Percentiles rank a stretch among this genome's conserved stretches.
These are phyloP conservation scores for Apostichopus japonicus DNA, from an alignment of 35 echinoderm and acorn worm species.

Conservation along the genomic window DNA sequence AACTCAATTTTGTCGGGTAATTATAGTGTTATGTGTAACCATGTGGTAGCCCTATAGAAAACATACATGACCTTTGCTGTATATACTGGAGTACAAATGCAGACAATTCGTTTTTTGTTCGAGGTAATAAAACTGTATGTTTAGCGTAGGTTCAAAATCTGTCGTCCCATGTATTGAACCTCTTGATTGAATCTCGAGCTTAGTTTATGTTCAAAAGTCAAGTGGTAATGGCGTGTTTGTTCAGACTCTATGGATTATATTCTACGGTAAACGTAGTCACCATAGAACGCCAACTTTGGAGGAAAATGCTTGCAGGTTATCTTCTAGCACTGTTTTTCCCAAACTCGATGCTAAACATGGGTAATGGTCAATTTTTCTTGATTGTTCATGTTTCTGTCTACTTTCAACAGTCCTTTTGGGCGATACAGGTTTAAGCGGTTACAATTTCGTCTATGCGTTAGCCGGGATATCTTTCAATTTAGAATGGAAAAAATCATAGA, in stretches of 20 bases:
- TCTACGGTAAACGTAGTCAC: not conserved
- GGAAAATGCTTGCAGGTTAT: not conserved
- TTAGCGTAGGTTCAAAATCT: no score
- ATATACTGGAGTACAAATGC: no score
- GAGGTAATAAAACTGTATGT: no score
- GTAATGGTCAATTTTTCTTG: no score
- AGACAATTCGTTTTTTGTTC: no score
- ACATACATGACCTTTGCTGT: no score
- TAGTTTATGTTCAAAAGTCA: not conserved
- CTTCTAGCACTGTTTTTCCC: not conserved
- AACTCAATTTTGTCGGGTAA: no score
- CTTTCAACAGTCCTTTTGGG: conserved; percentile 61
- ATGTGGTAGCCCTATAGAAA: no score
- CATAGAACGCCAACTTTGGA: not conserved
- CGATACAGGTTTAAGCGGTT: conserved; percentile 33
- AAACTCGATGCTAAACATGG: not conserved
- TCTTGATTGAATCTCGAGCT: not conserved
- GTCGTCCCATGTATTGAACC: no score
- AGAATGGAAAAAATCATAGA: conserved; percentile 58
- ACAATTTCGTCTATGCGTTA: conserved; percentile 59
- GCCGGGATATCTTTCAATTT: conserved; percentile 68
- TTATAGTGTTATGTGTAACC: no score
- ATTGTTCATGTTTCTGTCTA: conserved; percentile 24
- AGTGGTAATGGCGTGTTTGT: not conserved
- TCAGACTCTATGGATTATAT: not conserved